These are phyloP conservation scores for Fukomys damarensis DNA, from an alignment of 2,113 vertebrate genomes.

Conservation along the genomic window DNA sequence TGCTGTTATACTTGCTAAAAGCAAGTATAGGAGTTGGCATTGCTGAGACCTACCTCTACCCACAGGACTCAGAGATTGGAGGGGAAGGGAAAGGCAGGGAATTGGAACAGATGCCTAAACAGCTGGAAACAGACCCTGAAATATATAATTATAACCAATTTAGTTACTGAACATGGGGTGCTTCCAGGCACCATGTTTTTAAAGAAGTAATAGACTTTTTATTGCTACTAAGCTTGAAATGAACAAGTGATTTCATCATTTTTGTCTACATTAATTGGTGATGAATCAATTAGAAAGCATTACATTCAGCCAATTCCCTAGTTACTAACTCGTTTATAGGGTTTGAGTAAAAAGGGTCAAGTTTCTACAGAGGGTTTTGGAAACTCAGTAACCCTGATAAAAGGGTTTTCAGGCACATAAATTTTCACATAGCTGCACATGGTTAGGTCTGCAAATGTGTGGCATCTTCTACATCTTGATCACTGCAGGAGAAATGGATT, in stretches of 20 bases:
- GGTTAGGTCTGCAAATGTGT: not conserved
- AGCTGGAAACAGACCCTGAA: conserved; percentile 73
- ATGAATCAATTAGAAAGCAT: conserved; percentile 59
- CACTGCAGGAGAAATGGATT: not conserved
- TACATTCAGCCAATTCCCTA: conserved; percentile 49
- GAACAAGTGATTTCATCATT: conserved; percentile 63
- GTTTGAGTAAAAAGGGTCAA: not conserved
- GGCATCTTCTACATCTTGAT: not conserved
- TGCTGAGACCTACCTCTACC: conserved; percentile 53
- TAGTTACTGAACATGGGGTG: conserved; percentile 56
- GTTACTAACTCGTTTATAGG: conserved; percentile 60
- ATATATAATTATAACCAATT: conserved; percentile 58
- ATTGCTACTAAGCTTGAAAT: conserved; percentile 65
- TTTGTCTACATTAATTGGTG: conserved; percentile 65
- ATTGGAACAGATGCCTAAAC: conserved; percentile 73
- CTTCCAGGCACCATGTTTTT: conserved; percentile 54
- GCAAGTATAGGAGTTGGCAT: conserved; percentile 55
- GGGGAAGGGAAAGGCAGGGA: conserved; percentile 52
- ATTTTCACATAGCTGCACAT: not conserved
- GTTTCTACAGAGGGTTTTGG: not conserved
- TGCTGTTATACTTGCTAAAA: conserved; percentile 75
- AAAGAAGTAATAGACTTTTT: conserved; percentile 73
- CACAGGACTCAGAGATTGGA: conserved; percentile 29
- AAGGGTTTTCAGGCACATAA: not conserved
- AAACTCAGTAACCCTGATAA: not conserved